A percentile compares a stretch with the other conserved stretches of the same genome.
Conservation (phyloP, 2,888 invertebrate genomes). For the Cheilosia vernalis region DNA sequence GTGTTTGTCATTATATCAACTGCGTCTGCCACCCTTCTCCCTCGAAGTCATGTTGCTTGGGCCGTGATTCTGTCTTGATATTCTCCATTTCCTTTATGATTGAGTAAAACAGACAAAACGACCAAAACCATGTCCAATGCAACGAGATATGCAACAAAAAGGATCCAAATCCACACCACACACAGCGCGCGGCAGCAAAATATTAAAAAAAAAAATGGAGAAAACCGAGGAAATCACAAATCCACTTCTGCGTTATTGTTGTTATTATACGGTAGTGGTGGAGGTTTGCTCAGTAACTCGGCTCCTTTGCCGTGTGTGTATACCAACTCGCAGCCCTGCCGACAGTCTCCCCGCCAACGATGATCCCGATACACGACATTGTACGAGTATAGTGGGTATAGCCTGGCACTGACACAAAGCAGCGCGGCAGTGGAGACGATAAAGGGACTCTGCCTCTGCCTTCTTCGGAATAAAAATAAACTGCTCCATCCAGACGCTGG, state of each 20-base stretch:
- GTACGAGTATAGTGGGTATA: slow-evolving; percentile 3
- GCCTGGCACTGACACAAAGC: slow-evolving; percentile 4
- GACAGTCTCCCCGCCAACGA: slow-evolving; percentile 23
- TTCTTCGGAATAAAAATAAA: slow-evolving; percentile 5
- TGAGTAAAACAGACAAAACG: slow-evolving; percentile 67
- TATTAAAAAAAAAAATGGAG: slow-evolving; percentile 45
- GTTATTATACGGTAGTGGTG: slow-evolving; percentile 49
- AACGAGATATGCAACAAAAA: slow-evolving; percentile 2
- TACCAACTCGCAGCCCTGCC: slow-evolving; percentile 30
- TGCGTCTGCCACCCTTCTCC: not conserved
- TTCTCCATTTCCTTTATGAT: slow-evolving; percentile 74
- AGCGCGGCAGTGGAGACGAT: slow-evolving; percentile 18
- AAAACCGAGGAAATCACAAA: slow-evolving; percentile 62
- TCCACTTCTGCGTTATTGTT: slow-evolving; percentile 57
- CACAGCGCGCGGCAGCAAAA: not conserved
- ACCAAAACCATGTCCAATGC: slow-evolving; percentile 48
- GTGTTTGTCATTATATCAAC: slow-evolving; percentile 31
- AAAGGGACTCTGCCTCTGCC: slow-evolving; percentile 39
- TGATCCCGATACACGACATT: slow-evolving; percentile 31
- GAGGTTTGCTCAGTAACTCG: slow-evolving; percentile 36
- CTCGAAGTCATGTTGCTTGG: slow-evolving; percentile 15
- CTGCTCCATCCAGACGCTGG: slow-evolving; percentile 46
- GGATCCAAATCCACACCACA: slow-evolving; percentile 19
- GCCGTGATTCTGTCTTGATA: slow-evolving; percentile 62
- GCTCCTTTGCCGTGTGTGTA: slow-evolving; percentile 15